Evolutionary conservation across 2,797 vertebrate species (phyloP).

Genomic region (Smutsia temminckii): DNA sequence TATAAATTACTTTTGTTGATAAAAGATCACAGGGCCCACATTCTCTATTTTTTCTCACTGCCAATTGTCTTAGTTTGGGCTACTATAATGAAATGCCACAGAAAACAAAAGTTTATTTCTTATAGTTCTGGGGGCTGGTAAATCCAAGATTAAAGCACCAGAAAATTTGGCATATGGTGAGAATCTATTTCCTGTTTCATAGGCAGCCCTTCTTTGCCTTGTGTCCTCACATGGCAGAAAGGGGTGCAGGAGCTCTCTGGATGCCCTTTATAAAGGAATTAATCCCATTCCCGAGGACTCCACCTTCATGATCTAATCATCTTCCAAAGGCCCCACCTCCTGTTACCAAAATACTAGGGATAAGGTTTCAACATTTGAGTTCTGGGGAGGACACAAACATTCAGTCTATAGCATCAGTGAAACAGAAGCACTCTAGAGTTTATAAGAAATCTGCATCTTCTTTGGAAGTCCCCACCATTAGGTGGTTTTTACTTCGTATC

Average conservation of each 20-base stretch:
- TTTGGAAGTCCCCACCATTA: neutral
- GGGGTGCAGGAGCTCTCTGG: neutral
- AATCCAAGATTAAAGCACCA: neutral
- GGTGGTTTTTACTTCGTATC: neutral
- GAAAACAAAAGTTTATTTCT: neutral
- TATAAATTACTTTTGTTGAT: neutral
- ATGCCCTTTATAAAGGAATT: neutral
- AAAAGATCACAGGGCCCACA: neutral
- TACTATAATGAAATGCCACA: neutral
- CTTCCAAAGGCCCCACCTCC: neutral
- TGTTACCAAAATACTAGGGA: neutral
- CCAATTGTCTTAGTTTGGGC: neutral
- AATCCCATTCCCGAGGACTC: neutral
- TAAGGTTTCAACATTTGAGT: neutral
- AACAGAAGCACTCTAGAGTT: neutral
- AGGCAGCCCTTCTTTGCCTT: neutral
- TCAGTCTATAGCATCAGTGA: neutral
- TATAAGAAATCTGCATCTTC: neutral
- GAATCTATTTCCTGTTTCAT: neutral
- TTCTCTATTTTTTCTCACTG: neutral
- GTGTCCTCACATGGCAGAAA: neutral
- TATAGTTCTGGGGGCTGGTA: neutral
- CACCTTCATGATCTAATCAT: neutral
- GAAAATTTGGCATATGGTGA: neutral
- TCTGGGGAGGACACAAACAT: neutral